Evolutionary conservation across 2,113 vertebrate genomes (phyloP), one percentile per base, ranked within the genome.

Genomic region (Lasiurus borealis): DNA sequence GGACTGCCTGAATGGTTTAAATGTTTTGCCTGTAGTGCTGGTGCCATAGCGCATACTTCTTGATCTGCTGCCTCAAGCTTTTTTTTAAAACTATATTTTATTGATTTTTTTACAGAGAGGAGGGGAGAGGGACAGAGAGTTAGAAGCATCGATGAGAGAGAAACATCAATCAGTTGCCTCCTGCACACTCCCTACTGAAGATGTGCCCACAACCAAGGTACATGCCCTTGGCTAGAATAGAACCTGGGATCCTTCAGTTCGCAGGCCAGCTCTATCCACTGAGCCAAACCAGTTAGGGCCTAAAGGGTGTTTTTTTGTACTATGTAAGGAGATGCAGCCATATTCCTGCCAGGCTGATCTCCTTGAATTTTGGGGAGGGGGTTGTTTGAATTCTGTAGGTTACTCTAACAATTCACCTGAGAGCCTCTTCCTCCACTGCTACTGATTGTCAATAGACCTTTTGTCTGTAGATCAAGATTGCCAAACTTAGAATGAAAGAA

Each of bases 371-470:
- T 92, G 59, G 18, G 18, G n/a, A 72, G 21, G 4, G 18, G 10
- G 36, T 48, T 52, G 23, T 94, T 34, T 2, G 11, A 94, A 93
- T 94, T 94, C 29, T n/a, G 59, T 9, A 27, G 88, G 50, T 16
- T 90, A 36, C 9, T 76, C 8, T 66, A 77, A 89, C 34, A 48
- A 46, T 88, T 90, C 52, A 83, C 44, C 40, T 40, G 36, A 91
- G 34, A 66, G 10, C 23, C 27, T 94, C 71, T 92, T 86, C 36
- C 46, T 73, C 46, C 48, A 73, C 19, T 18, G 48, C 21, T 90
- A 66, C 34, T 15, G 54, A 18, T 44, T 85, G 46, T 44, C 78
- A 73, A 52, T 44, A 18, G 31, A 75, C 19, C 11, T 75, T 94
- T 57, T 66, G 19, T 50, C 40, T 87, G 10, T 52, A 31, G 36